phyloP scores from a whole-genome alignment of 2,113 vertebrate species.

The Mesitornis unicolor region DNA sequence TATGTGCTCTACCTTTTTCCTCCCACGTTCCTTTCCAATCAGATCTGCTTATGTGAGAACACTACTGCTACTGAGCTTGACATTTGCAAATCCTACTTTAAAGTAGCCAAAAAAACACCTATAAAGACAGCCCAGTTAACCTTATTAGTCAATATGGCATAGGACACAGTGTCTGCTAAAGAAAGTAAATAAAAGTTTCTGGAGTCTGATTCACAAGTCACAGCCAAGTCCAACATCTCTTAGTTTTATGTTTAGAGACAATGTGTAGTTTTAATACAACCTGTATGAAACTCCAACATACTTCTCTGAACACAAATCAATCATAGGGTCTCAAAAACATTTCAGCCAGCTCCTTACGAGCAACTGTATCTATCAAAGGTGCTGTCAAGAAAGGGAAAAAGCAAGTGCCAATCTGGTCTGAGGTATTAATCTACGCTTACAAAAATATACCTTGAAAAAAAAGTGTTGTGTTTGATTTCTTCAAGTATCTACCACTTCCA shows the following conservation, averaged over 20 bases:
- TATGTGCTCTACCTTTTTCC: neutral
- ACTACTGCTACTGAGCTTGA: neutral
- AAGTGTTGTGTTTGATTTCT: neutral
- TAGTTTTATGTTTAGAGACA: neutral
- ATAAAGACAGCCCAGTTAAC: neutral
- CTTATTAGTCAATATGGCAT: neutral
- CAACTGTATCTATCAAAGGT: neutral
- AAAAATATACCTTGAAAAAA: neutral
- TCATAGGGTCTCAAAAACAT: neutral
- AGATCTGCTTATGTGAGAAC: conserved; percentile 8
- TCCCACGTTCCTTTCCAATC: neutral
- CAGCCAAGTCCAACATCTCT: neutral
- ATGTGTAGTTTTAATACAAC: neutral
- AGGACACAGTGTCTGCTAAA: neutral
- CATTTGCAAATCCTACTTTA: neutral
- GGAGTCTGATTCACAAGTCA: neutral
- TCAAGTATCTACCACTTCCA: neutral
- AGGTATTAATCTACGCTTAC: neutral
- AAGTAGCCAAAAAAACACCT: neutral
- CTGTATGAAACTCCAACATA: neutral
- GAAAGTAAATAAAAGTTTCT: neutral
- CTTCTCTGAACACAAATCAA: neutral
- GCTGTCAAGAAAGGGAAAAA: neutral
- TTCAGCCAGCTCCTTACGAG: neutral
- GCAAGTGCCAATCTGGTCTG: neutral